These are phyloP conservation scores for Tachysurus vachellii DNA, from an alignment of 2,113 vertebrate genomes.

Conservation along the genomic window DNA sequence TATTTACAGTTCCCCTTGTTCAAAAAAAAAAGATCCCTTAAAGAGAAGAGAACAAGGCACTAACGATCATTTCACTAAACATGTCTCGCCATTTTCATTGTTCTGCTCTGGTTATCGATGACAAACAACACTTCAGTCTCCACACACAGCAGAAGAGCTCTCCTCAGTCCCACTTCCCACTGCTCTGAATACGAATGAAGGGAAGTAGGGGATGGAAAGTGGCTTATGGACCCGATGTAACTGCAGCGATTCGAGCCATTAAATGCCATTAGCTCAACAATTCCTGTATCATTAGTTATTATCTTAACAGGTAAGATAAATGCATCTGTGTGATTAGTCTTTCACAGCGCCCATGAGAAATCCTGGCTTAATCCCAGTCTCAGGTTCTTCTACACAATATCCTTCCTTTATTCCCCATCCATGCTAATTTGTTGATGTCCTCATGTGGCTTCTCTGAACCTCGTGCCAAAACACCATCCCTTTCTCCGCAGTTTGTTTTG, in stretches of 20 bases:
- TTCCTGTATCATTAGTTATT: constrained; percentile 17
- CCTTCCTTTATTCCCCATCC: not conserved
- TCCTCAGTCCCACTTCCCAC: not conserved
- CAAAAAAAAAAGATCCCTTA: not conserved
- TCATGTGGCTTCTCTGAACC: constrained; percentile 19
- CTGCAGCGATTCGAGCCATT: constrained; percentile 38
- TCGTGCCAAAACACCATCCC: constrained; percentile 18
- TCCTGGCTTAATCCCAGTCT: not conserved
- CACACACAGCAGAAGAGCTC: constrained; percentile 20
- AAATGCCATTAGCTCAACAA: constrained; percentile 19
- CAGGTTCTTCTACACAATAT: not conserved
- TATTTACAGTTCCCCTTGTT: not conserved
- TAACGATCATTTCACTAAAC: not conserved
- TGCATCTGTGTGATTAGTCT: not conserved
- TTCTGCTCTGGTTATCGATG: not conserved
- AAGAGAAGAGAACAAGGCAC: not conserved
- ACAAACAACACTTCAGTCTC: not conserved
- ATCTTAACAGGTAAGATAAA: constrained; percentile 33
- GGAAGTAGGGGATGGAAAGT: constrained; percentile 21
- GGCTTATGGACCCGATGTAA: constrained; percentile 20
- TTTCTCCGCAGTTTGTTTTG: constrained; percentile 34
- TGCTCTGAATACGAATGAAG: constrained; percentile 43
- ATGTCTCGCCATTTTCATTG: not conserved
- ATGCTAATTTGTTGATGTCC: not conserved
- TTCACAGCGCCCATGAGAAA: not conserved